Evolutionary conservation across 2,888 invertebrate genomes (phyloP), one percentile per base, ranked within the genome.

Genomic region (Acanthosoma haemorrhoidale): DNA sequence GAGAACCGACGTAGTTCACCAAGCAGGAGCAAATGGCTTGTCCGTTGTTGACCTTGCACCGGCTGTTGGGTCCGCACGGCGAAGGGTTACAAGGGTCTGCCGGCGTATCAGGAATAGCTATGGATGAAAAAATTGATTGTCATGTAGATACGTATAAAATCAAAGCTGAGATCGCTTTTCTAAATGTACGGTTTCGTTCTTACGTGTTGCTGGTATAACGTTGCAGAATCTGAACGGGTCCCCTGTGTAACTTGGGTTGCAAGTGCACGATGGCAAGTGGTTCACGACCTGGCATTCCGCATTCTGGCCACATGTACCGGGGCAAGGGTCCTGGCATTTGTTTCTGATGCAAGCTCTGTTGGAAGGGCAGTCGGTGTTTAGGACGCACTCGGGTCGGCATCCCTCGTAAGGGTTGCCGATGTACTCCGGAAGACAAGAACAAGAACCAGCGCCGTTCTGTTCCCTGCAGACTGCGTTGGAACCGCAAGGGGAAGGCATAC

Each of bases 331-430:
- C 25, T 82, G 78, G 78, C 94, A 94, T 80, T 90, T 90, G 75
- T 87, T 86, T 77, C 88, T 86, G 11, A 90, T 81, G 77, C 93
- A 93, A 3, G 92, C 88, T 77, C 85, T 86, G 75, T 88, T 85
- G 16, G 83, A 81, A 2, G 87, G 78, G 79, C 93, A 93, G 79
- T 92, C 92, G 1, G 88, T 86, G 76, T 89, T 91, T 32, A 88
- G 83, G 31, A 88, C 86, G 78, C 92, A 92, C 80, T 91, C 90
- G 8, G 91, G 91, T 75, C 90, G 83, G 78, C 91, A 91, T n/a
- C 87, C 86, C 71, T 88, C 88, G 74, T 82, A 83, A 16, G 92
- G 91, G 76, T 86, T 85, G 16, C 92, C 92, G 31, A 87, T 81
- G 76, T 87, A 91, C 73, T 85, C 84, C 6, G 87, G 84, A 77